Percentiles rank a stretch among this genome's conserved stretches.
Evolutionary conservation across 92 coral and sea anemone species (phyloP).

Genomic region (Siderastrea siderea): DNA sequence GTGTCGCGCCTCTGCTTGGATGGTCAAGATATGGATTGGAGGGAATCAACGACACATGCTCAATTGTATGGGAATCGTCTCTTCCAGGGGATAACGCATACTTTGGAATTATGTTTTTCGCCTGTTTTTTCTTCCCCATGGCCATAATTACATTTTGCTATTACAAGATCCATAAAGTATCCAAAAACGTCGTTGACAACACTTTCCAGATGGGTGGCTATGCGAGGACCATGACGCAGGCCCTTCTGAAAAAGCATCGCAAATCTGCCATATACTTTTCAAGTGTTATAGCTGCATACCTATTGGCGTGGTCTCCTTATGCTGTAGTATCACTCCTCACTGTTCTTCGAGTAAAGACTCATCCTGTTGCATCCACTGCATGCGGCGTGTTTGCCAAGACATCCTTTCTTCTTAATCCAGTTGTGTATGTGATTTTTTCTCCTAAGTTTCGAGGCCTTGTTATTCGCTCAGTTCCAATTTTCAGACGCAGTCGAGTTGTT

Average conservation of each 20-base stretch:
- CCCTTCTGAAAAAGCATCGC: slow-evolving; percentile 34
- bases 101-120: slow-evolving; percentile 56
- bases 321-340: slow-evolving; percentile 19
- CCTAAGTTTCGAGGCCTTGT: slow-evolving; percentile 38
- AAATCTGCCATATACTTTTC: slow-evolving; percentile 37
- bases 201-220: slow-evolving; percentile 3
- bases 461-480: background rate
- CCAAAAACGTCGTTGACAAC: slow-evolving; percentile 25
- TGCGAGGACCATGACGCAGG: background rate
- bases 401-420: slow-evolving; percentile 25
- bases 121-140: slow-evolving; percentile 49
- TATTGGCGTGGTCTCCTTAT: slow-evolving; percentile 41
- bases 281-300: slow-evolving; percentile 16
- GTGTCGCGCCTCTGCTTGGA: slow-evolving; percentile 62
- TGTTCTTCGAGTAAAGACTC: background rate
- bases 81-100: slow-evolving; percentile 54
- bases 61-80: slow-evolving; percentile 47
- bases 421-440: slow-evolving; percentile 25
- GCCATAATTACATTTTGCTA: slow-evolving; percentile 42
- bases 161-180: slow-evolving; percentile 29
- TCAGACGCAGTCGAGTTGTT: background rate
- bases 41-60: slow-evolving; percentile 58
- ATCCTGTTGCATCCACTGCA: slow-evolving; percentile 16
- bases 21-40: slow-evolving; percentile 70
- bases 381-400: slow-evolving; percentile 39